These are phyloP conservation scores for Polyommatus iphigenia DNA, from an alignment of 2,888 invertebrate species.

Conservation along the genomic window DNA sequence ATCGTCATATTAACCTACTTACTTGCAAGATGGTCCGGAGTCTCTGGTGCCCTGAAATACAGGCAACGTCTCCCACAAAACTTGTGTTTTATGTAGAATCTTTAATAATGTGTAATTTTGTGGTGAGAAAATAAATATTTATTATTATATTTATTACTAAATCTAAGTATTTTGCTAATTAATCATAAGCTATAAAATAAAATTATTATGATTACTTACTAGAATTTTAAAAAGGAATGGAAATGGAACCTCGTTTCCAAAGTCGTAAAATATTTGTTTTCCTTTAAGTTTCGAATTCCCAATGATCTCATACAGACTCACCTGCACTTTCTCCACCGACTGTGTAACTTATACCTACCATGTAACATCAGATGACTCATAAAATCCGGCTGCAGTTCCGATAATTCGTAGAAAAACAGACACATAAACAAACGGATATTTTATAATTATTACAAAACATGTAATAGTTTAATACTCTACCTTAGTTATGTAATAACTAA, in stretches of 20 bases:
- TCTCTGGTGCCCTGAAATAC: too few species aligned
- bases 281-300: background rate
- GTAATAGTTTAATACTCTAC: too few species aligned
- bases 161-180: too few species aligned
- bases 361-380: background rate
- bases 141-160: too few species aligned
- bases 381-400: background rate
- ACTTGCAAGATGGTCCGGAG: too few species aligned
- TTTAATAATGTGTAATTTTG: too few species aligned
- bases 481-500: too few species aligned
- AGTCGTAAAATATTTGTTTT: background rate
- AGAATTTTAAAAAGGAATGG: background rate
- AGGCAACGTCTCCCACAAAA: too few species aligned
- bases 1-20: background rate
- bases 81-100: too few species aligned
- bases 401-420: background rate
- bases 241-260: background rate
- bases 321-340: background rate
- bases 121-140: too few species aligned
- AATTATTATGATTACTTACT: background rate
- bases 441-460: too few species aligned
- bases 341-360: background rate
- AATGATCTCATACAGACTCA: slow-evolving; percentile 2
- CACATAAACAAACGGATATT: too few species aligned
- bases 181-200: background rate